Base-by-base conservation (phyloP, 2,797 vertebrate species). In the Carduelis carduelis region DNA sequence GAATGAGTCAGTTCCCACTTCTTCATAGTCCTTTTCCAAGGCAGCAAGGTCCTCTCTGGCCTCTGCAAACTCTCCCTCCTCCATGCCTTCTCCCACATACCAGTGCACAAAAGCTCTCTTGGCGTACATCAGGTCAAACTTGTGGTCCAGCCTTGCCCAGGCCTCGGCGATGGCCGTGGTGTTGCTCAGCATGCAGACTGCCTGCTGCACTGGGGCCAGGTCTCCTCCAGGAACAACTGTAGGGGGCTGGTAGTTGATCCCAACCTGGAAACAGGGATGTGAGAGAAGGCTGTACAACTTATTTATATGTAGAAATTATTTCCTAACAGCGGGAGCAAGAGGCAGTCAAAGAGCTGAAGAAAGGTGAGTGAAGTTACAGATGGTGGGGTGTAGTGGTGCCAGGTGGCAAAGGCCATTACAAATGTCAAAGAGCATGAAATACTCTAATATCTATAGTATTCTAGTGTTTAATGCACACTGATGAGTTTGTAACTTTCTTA, bases 71-170 rank as follows among this genome's bases (percentile, higher is more conserved):
- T 99, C 99, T 49, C 99, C 99, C 81, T 99, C 99, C 94, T 99
- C 99, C 99, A 99, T 99, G 37, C 99, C 99, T 91, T 99, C 99
- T 0, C 99, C 99, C 17, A 99, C 99, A 9, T 99, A 99, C 99
- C 99, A 99, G 97, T 99, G 99, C 85, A 99, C 99, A 70, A 99
- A 99, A 49, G 99, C 99, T 75, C 99, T 98, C 97, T 99, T 99
- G 98, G 99, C 99, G 0, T 99, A 99, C 99, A 99, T 99, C 82
- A 99, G 98, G 93, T 99, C 99, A 83, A 99, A 99, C 97, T 99
- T 99, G 97, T 99, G 99, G 96, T 99, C 98, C 0, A 99, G 98
- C 53, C 99, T 98, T 9, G 99, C 99, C 99, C 99, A 99, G 64
- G 99, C 99, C 96, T 99, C 99, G 2, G 99, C 99, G 1, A 99